A percentile compares a stretch with the other conserved stretches of the same genome.
phyloP scores from a whole-genome alignment of 2,888 invertebrate species.

The Lycocerus yunnanus region DNA sequence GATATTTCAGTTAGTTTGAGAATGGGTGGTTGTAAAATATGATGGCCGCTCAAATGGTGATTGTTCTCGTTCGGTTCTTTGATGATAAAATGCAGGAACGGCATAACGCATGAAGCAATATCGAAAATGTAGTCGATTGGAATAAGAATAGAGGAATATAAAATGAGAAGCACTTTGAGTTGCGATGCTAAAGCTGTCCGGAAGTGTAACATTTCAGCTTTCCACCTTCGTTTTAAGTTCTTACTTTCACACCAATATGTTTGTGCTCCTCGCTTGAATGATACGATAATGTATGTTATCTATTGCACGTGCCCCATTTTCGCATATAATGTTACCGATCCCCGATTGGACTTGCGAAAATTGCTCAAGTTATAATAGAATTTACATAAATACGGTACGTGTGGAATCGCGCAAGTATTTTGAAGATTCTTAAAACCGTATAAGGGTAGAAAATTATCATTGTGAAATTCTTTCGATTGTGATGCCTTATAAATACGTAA shows the following conservation, averaged over 20 bases:
- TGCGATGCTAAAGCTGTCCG: neutral
- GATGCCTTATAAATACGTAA: slow-evolving; percentile 44
- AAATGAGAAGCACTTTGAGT: slow-evolving; percentile 37
- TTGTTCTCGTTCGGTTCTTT: slow-evolving; percentile 43
- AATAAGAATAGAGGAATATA: slow-evolving; percentile 47
- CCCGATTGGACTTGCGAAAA: slow-evolving; percentile 30
- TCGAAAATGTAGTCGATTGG: slow-evolving; percentile 48
- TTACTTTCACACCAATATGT: neutral
- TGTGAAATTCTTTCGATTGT: slow-evolving; percentile 9
- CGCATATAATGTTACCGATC: slow-evolving; percentile 26
- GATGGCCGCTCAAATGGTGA: slow-evolving; percentile 46
- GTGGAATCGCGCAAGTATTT: slow-evolving; percentile 27
- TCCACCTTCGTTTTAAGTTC: neutral
- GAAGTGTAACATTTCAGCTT: neutral
- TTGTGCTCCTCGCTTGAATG: slow-evolving; percentile 9
- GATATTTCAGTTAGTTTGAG: slow-evolving; percentile 33
- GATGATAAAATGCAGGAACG: slow-evolving; percentile 47
- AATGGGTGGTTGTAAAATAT: slow-evolving; percentile 40
- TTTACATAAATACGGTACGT: slow-evolving; percentile 39
- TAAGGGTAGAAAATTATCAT: slow-evolving; percentile 15
- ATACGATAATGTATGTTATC: slow-evolving; percentile 31
- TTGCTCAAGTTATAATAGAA: slow-evolving; percentile 38
- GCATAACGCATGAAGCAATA: slow-evolving; percentile 48
- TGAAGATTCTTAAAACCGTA: neutral
- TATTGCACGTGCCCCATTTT: slow-evolving; percentile 35